Evolutionary conservation across 1,140 invertebrate genomes (phyloP).

Genomic region (Maconellicoccus hirsutus): DNA sequence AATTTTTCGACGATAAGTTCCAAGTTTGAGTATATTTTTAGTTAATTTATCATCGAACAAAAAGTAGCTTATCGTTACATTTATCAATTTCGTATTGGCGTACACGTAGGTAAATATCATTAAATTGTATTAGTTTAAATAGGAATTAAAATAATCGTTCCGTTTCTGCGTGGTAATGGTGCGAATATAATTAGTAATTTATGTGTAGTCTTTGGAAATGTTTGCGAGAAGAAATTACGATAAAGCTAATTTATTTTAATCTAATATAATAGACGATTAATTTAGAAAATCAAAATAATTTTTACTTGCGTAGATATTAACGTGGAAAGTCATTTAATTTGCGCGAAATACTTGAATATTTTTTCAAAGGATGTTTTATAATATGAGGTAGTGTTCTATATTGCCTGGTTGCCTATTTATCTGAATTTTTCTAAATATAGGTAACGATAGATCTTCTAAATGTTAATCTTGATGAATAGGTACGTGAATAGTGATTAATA

Average conservation of each 20-base stretch:
- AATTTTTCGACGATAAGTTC: neutral
- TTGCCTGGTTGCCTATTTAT: no score
- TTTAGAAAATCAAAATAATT: neutral
- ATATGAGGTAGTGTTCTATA: no score
- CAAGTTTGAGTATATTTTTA: conserved; percentile 6
- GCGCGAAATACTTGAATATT: no score
- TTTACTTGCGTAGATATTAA: neutral
- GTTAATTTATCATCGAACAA: neutral
- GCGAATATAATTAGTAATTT: neutral
- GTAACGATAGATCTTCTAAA: no score
- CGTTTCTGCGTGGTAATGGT: neutral
- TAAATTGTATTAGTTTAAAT: conserved; percentile 5
- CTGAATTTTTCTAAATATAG: no score
- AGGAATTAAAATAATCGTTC: neutral
- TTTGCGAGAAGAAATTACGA: neutral
- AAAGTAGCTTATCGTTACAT: neutral
- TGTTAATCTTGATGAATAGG: no score
- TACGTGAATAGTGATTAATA: no score
- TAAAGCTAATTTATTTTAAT: neutral
- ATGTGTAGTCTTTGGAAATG: neutral
- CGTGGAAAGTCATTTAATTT: no score
- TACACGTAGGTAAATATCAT: neutral
- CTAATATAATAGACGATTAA: no score
- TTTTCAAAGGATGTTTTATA: no score
- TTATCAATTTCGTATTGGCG: conserved; percentile 4